These are phyloP conservation scores for Ceramica pisi DNA, from an alignment of 2,888 invertebrate genomes.

Conservation along the genomic window DNA sequence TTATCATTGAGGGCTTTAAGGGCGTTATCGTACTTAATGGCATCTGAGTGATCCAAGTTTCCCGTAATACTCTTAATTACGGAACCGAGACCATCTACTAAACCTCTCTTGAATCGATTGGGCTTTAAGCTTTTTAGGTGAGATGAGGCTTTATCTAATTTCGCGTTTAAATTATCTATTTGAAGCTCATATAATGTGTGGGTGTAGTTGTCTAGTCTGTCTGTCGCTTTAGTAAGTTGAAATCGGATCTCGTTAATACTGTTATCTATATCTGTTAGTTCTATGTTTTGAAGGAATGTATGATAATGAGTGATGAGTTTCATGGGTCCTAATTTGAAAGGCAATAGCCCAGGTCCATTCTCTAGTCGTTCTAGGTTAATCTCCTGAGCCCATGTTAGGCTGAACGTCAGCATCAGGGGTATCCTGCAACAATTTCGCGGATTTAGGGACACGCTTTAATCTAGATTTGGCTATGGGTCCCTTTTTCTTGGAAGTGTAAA, in stretches of 20 bases:
- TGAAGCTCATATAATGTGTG: background rate
- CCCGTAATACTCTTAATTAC: constrained; percentile 5
- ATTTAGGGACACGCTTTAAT: too few relatives aligned
- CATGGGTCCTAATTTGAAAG: too few relatives aligned
- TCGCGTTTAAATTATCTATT: background rate
- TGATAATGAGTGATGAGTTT: too few relatives aligned
- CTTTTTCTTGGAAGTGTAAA: constrained; percentile 4
- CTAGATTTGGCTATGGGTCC: too few relatives aligned
- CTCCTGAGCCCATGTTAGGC: too few relatives aligned
- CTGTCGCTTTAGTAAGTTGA: background rate
- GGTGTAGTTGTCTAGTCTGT: background rate
- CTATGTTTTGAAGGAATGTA: background rate
- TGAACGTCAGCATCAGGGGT: too few relatives aligned
- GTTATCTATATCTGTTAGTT: background rate
- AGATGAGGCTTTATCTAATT: constrained; percentile 6
- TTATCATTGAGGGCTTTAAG: constrained; percentile 3
- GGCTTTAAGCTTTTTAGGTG: constrained; percentile 8
- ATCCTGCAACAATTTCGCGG: background rate
- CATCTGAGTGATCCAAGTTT: background rate
- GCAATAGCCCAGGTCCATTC: too few relatives aligned
- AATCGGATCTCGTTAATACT: background rate
- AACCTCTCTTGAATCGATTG: constrained; percentile 1
- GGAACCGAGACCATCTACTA: background rate
- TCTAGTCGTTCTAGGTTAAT: too few relatives aligned
- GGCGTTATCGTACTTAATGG: constrained; percentile 4